These are phyloP conservation scores for Poecilobothrus nobilitatus DNA, from an alignment of 2,888 invertebrate species.

Conservation along the genomic window DNA sequence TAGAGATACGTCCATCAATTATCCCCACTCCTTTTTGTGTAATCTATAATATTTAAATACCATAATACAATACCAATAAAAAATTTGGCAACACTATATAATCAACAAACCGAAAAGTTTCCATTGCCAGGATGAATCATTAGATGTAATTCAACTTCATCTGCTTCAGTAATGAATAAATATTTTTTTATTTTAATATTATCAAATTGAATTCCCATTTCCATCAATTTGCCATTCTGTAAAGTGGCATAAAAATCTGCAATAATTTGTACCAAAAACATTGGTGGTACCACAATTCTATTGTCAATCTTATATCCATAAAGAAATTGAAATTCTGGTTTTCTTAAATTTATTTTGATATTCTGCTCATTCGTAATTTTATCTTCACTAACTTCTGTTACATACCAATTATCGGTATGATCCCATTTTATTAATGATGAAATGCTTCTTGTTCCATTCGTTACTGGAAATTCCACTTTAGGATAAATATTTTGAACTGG, in stretches of 20 bases:
- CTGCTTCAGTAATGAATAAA: conserved; percentile 62
- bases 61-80: background rate
- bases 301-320: conserved; percentile 78
- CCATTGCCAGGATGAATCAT: conserved; percentile 50
- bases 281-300: conserved; percentile 61
- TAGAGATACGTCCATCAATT: conserved; percentile 52
- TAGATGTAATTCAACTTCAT: conserved; percentile 45
- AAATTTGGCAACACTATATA: background rate
- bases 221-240: conserved; percentile 26
- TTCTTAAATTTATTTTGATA: conserved; percentile 51
- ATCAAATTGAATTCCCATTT: conserved; percentile 69
- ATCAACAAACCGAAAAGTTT: conserved; percentile 43
- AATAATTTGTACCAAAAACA: conserved; percentile 62
- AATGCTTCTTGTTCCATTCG: conserved; percentile 74
- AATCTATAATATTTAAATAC: conserved; percentile 39
- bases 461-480: conserved; percentile 66
- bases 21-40: conserved; percentile 57
- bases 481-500: conserved; percentile 68
- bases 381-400: conserved; percentile 54
- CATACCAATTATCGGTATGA: conserved; percentile 65
- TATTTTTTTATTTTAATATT: conserved; percentile 72
- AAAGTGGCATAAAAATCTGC: background rate
- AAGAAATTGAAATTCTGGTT: conserved; percentile 59
- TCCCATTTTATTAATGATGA: conserved; percentile 76
- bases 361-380: conserved; percentile 56